Evolutionary conservation across 2,113 vertebrate genomes (phyloP).

Genomic region (Hypomesus transpacificus): DNA sequence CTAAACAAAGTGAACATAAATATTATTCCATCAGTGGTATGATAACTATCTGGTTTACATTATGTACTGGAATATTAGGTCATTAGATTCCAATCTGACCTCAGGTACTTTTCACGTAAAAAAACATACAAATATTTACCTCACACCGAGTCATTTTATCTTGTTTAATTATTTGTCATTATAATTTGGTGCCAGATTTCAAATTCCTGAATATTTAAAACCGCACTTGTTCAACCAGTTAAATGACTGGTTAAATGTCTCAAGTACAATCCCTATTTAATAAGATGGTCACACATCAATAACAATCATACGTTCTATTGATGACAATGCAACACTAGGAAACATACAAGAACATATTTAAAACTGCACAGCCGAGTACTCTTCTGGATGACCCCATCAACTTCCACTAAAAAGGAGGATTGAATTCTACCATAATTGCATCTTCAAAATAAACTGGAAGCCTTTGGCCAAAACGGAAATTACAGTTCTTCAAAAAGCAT

Average conservation of each 20-base stretch:
- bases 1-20: slow-evolving; percentile 73
- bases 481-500: too few relatives aligned
- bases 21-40: slow-evolving; percentile 56
- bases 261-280: slow-evolving; percentile 29
- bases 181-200: slow-evolving; percentile 6
- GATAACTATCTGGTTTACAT: slow-evolving; percentile 63
- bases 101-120: slow-evolving; percentile 50
- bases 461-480: background rate
- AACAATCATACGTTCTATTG: slow-evolving; percentile 51
- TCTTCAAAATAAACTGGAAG: background rate
- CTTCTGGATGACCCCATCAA: slow-evolving; percentile 15
- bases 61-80: slow-evolving; percentile 54
- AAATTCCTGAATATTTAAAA: slow-evolving; percentile 17
- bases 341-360: slow-evolving; percentile 14
- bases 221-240: slow-evolving; percentile 8
- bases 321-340: slow-evolving; percentile 29
- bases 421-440: background rate
- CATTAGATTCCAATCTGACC: slow-evolving; percentile 56
- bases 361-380: slow-evolving; percentile 1
- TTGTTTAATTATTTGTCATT: background rate
- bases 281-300: slow-evolving; percentile 28
- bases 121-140: slow-evolving; percentile 46
- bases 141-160: slow-evolving; percentile 3
- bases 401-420: slow-evolving; percentile 17
- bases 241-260: slow-evolving; percentile 20